A percentile compares a stretch with the other conserved stretches of the same genome.
phyloP scores from a whole-genome alignment of 2,113 vertebrate species.

The Myrmophylax atrothorax region DNA sequence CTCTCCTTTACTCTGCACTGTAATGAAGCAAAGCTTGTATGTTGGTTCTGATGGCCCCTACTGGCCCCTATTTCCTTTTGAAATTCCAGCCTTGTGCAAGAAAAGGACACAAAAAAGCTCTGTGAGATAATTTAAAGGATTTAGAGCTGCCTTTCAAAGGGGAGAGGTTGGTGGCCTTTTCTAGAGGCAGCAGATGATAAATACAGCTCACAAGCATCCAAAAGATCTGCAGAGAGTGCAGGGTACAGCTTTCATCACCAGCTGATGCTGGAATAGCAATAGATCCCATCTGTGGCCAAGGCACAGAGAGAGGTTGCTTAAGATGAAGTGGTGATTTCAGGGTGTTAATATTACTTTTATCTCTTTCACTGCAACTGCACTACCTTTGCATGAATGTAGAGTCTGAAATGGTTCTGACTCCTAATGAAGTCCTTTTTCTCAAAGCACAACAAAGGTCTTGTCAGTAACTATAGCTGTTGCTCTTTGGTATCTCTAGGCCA shows the following conservation, averaged over 20 bases:
- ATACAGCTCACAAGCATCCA: constrained; percentile 3
- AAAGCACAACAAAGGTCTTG: not conserved
- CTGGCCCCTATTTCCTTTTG: constrained; percentile 44
- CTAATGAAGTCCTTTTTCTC: not conserved
- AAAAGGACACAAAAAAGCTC: constrained; percentile 58
- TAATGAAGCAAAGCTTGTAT: constrained; percentile 47
- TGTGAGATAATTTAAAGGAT: constrained; percentile 61
- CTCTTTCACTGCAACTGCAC: not conserved
- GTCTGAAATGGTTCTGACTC: not conserved
- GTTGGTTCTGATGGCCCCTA: constrained; percentile 31
- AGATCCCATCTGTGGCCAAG: not conserved
- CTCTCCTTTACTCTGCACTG: constrained; percentile 15
- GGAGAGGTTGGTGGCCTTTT: constrained; percentile 41
- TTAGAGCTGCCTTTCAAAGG: constrained; percentile 46
- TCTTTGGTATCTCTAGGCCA: not conserved
- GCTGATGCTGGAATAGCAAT: not conserved
- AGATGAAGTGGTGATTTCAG: not conserved
- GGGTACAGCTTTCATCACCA: not conserved
- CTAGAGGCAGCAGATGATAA: not conserved
- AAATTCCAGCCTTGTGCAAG: constrained; percentile 42
- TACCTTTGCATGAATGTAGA: not conserved
- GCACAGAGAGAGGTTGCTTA: not conserved
- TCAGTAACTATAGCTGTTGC: not conserved
- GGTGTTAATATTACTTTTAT: not conserved
- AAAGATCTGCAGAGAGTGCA: not conserved